A percentile compares a stretch with the other conserved stretches of the same genome.
Conservation (phyloP, 2,113 vertebrate species). For the Reinhardtius hippoglossoides region DNA sequence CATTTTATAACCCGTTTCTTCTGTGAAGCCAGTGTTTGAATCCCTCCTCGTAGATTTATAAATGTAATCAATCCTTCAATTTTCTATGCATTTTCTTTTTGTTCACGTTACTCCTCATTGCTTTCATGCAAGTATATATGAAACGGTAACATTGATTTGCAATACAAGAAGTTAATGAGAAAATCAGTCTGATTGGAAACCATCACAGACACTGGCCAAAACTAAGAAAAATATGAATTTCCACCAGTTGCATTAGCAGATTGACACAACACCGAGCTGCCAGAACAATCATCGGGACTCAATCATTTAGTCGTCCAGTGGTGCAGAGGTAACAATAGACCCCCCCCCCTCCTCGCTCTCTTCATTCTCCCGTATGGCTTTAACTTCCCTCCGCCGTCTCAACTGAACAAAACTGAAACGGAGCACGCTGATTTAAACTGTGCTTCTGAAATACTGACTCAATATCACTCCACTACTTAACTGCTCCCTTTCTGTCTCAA, state of each 20-base stretch:
- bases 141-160: no score
- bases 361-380: background rate
- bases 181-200: no score
- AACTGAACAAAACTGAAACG: conserved; percentile 24
- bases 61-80: no score
- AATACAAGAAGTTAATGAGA: no score
- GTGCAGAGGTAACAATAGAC: conserved; percentile 14
- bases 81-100: no score
- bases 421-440: conserved; percentile 37
- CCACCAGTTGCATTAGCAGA: background rate
- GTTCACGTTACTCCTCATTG: no score
- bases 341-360: background rate
- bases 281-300: background rate
- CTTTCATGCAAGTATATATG: no score
- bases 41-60: no score
- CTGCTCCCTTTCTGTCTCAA: conserved; percentile 13
- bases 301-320: background rate
- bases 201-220: no score
- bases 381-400: conserved; percentile 1
- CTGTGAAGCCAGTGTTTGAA: no score
- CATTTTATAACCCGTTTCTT: no score
- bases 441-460: conserved; percentile 35
- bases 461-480: conserved; percentile 21
- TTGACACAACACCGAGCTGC: background rate
- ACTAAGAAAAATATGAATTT: no score